These are phyloP conservation scores for Hippocampus mohnikei DNA, from an alignment of 2,113 vertebrate species.

Conservation along the genomic window DNA sequence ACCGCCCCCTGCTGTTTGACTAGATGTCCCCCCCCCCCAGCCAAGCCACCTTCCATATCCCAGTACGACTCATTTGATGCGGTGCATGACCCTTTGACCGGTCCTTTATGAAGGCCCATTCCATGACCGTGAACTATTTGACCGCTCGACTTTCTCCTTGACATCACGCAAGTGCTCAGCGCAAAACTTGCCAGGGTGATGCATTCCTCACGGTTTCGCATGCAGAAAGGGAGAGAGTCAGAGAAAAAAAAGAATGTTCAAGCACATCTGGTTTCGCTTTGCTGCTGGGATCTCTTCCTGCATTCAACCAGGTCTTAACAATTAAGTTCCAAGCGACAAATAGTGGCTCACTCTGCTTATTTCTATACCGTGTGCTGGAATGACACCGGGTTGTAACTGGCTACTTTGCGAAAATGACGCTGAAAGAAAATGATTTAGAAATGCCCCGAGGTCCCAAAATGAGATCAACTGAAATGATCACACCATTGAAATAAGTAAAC, in stretches of 20 bases:
- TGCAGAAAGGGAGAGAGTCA: conserved; percentile 4
- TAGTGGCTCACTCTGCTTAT: conserved; percentile 53
- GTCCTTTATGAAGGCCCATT: conserved; percentile 33
- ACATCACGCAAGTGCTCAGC: conserved; percentile 18
- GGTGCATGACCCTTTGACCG: conserved; percentile 33
- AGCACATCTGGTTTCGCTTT: conserved; percentile 70
- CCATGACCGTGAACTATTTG: conserved; percentile 46
- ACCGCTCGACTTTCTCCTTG: conserved; percentile 43
- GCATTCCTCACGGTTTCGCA: conserved; percentile 66
- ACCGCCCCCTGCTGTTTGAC: conserved; percentile 64
- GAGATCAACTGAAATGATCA: conserved; percentile 54
- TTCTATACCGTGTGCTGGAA: conserved; percentile 51
- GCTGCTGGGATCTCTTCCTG: conserved; percentile 42
- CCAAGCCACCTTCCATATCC: not conserved
- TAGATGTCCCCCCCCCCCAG: conserved; percentile 4
- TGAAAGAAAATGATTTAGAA: conserved; percentile 50
- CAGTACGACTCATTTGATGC: conserved; percentile 1
- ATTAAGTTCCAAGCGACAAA: conserved; percentile 56
- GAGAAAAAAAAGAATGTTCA: conserved; percentile 4
- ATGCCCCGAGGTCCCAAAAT: conserved; percentile 40
- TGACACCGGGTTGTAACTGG: conserved; percentile 56
- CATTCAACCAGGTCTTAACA: conserved; percentile 57
- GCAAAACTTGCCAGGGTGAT: conserved; percentile 20
- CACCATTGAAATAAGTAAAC: conserved; percentile 42
- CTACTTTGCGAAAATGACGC: conserved; percentile 59